Evolutionary conservation across 2,797 vertebrate species (phyloP).

Genomic region (Mormyrops attenuatus): DNA sequence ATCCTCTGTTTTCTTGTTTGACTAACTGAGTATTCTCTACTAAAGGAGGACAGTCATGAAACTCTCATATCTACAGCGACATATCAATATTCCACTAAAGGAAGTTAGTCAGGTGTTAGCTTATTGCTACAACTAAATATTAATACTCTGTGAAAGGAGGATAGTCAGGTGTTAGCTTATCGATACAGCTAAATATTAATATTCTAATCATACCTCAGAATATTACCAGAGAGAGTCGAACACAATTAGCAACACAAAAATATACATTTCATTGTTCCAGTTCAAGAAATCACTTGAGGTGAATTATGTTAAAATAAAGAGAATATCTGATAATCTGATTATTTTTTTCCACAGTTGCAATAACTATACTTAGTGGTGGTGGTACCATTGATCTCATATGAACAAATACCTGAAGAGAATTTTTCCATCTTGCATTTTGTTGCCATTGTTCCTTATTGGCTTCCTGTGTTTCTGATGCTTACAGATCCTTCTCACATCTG

Average conservation of each 20-base stretch:
- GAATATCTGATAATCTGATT: background rate
- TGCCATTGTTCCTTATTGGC: background rate
- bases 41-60: background rate
- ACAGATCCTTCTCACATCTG: background rate
- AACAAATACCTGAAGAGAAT: background rate
- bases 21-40: background rate
- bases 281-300: background rate
- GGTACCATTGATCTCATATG: background rate
- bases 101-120: background rate
- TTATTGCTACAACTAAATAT: background rate
- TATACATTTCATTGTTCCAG: background rate
- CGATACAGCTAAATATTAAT: background rate
- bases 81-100: background rate
- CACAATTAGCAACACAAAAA: slow-evolving; percentile 6
- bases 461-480: background rate
- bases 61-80: background rate
- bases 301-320: background rate
- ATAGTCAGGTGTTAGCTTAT: background rate
- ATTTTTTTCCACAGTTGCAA: background rate
- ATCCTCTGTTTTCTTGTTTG: background rate
- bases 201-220: background rate
- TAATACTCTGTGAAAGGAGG: background rate
- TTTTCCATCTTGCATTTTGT: background rate
- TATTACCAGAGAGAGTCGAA: background rate
- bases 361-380: background rate